Evolutionary conservation across 1,140 invertebrate species (phyloP).

Genomic region (Bombus superbus): DNA sequence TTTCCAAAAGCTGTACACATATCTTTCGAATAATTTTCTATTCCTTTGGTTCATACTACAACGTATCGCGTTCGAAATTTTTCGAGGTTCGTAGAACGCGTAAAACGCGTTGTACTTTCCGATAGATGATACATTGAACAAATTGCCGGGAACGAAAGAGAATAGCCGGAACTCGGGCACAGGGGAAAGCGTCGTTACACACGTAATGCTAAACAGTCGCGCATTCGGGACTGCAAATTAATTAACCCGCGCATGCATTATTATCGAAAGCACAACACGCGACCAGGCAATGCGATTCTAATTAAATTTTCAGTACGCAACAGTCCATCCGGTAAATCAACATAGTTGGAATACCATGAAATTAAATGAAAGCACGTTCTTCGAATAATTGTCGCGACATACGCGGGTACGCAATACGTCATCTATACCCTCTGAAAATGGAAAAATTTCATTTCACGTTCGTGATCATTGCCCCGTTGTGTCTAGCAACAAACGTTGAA

Average conservation of each 20-base stretch:
- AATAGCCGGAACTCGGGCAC: slow-evolving; percentile 7
- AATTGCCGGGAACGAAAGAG: slow-evolving; percentile 28
- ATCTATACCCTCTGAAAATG: neutral
- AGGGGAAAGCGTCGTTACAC: slow-evolving; percentile 25
- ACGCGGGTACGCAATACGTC: neutral
- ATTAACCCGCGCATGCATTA: slow-evolving; percentile 44
- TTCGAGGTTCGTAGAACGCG: neutral
- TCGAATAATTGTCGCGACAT: slow-evolving; percentile 39
- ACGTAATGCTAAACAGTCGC: slow-evolving; percentile 35
- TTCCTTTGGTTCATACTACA: too few species aligned
- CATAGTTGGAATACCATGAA: slow-evolving; percentile 40
- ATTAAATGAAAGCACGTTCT: slow-evolving; percentile 56
- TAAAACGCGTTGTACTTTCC: slow-evolving; percentile 21
- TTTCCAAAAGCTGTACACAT: neutral
- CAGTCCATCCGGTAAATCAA: slow-evolving; percentile 46
- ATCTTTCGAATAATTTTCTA: neutral
- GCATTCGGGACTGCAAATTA: slow-evolving; percentile 26
- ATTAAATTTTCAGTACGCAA: slow-evolving; percentile 51
- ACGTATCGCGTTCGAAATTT: neutral
- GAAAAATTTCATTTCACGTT: slow-evolving; percentile 1
- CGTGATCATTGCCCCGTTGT: neutral
- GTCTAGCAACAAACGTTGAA: neutral
- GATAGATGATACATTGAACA: slow-evolving; percentile 31
- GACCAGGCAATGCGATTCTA: slow-evolving; percentile 38
- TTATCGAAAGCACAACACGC: slow-evolving; percentile 38